Conservation (phyloP, 2,113 vertebrate species). For the Zosterops hypoxanthus region DNA sequence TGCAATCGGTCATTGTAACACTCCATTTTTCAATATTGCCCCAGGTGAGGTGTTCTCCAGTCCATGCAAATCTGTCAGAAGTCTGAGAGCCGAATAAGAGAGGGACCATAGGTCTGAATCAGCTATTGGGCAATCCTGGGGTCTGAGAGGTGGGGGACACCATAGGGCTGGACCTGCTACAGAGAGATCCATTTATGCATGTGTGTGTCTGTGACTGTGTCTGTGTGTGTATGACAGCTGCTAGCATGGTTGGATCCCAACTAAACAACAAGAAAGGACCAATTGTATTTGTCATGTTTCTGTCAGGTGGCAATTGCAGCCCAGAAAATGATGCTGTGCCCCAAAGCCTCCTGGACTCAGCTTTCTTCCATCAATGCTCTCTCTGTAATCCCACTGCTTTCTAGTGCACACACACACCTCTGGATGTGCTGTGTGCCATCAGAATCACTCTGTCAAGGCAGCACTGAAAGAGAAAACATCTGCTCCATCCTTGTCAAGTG, state of each 20-base stretch:
- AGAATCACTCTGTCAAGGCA: neutral
- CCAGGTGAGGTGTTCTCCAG: neutral
- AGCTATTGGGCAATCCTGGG: rapidly evolving
- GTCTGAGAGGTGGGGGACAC: neutral
- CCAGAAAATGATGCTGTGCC: rapidly evolving
- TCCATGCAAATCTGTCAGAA: neutral
- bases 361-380: neutral
- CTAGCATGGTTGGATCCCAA: neutral
- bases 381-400: neutral
- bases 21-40: neutral
- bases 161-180: neutral
- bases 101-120: neutral
- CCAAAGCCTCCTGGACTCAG: rapidly evolving
- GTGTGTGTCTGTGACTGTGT: neutral
- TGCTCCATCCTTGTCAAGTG: neutral
- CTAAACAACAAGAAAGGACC: neutral
- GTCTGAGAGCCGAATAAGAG: neutral
- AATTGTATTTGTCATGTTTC: neutral
- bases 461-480: neutral
- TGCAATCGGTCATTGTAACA: neutral
- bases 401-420: neutral
- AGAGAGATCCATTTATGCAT: neutral
- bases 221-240: neutral
- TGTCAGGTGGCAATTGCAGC: neutral
- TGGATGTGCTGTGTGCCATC: rapidly evolving